Conservation (phyloP, 2,888 invertebrate species). For the Drosophila birchii region DNA sequence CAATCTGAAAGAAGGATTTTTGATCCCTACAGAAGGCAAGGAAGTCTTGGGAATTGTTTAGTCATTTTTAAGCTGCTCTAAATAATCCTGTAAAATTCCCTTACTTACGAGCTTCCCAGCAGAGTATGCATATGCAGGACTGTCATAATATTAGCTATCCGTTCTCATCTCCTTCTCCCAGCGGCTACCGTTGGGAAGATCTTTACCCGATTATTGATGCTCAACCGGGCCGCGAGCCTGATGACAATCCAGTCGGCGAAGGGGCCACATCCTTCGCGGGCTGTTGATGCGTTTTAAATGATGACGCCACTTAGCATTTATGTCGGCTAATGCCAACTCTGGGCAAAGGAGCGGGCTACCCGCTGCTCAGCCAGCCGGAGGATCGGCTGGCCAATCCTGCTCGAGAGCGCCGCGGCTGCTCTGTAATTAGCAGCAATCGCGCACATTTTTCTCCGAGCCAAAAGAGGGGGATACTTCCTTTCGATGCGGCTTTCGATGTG, state of each 20-base stretch:
- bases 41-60: not conserved
- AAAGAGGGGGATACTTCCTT: constrained; percentile 32
- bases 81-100: not conserved
- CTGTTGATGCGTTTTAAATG: constrained; percentile 83
- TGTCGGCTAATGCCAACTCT: constrained; percentile 74
- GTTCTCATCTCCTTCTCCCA: not conserved
- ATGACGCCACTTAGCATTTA: constrained; percentile 84
- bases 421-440: constrained; percentile 77
- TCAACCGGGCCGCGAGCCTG: constrained; percentile 60
- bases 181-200: constrained; percentile 70
- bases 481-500: constrained; percentile 20
- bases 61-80: not conserved
- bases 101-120: not conserved
- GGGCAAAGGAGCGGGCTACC: constrained; percentile 13
- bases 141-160: not conserved
- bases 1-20: too few relatives aligned
- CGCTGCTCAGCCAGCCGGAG: not conserved
- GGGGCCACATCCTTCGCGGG: constrained; percentile 65
- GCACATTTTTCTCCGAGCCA: constrained; percentile 72
- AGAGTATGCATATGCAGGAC: constrained; percentile 3
- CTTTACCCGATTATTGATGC: constrained; percentile 81
- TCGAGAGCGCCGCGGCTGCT: constrained; percentile 40
- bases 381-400: constrained; percentile 9
- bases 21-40: too few relatives aligned
- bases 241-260: constrained; percentile 67